Evolutionary conservation across 2,113 vertebrate genomes (phyloP), one percentile per base, ranked within the genome.

Genomic region (Chunga burmeisteri): DNA sequence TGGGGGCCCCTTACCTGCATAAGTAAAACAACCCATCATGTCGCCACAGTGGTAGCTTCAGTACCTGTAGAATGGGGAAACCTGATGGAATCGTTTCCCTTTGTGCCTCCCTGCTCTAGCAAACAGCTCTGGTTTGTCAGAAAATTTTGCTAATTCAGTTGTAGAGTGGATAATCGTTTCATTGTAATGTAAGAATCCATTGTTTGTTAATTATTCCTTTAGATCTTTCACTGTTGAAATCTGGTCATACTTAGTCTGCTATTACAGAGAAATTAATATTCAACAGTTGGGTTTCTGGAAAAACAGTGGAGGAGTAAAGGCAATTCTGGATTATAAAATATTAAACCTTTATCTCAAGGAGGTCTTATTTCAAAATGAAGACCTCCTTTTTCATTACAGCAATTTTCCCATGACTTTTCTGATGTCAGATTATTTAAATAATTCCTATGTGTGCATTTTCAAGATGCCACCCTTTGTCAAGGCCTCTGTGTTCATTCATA

Each of bases 161-260:
- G 61, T 81, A 75, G 70, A 68, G 61, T 87, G 74, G 81, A 59
- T 85, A 91, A 95, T 93, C 26, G 16, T 72, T 96, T 84, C 85
- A 74, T 65, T 93, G 89, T 89, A 75, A 68, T 89, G 58, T 71
- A 94, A 87, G 89, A 95, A 87, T 44, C 70, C 46, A 94, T 96
- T 96, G 89, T 97, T 96, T 34, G 1, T 81, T 95, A 94, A 96
- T 96, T 95, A 93, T 61, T 96, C 85, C 96, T 96, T 94, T 88
- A 94, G 94, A 94, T 96, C 93, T 91, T 95, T 93, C 61, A 13
- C 77, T 78, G 55, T 63, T 95, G 83, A 95, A 94, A 95, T 93
- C 95, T 95, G 95, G 81, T 94, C 86, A 26, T 86, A 86, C 87
- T 91, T 88, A 93, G 89, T 78, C 88, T 91, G 88, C 61, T 89